Conservation (phyloP, 2,888 invertebrate species). For the Lasioglossum oenotherae region DNA sequence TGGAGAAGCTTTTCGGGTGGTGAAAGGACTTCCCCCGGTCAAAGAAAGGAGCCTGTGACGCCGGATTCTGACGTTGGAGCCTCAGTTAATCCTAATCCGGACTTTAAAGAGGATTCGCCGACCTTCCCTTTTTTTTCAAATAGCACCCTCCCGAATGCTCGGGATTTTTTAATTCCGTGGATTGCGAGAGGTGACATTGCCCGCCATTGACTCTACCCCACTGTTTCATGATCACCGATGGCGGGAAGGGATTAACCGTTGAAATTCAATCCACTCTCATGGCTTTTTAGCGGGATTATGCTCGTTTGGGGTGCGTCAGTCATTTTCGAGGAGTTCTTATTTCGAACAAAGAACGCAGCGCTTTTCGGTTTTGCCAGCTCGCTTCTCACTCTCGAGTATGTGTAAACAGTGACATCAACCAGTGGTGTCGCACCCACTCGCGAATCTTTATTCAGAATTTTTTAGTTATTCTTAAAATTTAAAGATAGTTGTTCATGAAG, state of each 20-base stretch:
- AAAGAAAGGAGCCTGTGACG: slow-evolving; percentile 28
- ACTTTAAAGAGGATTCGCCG: slow-evolving; percentile 16
- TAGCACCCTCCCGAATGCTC: slow-evolving; percentile 7
- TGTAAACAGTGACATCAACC: background rate
- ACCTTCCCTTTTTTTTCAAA: background rate
- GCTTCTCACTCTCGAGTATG: background rate
- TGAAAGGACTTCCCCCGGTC: slow-evolving; percentile 9
- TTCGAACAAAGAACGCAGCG: background rate
- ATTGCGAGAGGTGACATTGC: slow-evolving; percentile 10
- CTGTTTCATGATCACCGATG: slow-evolving; percentile 35
- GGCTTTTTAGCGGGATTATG: slow-evolving; percentile 33
- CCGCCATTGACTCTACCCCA: slow-evolving; percentile 33
- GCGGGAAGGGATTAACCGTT: slow-evolving; percentile 44
- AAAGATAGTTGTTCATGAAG: background rate
- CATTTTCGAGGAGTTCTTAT: slow-evolving; percentile 3
- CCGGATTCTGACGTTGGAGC: slow-evolving; percentile 31
- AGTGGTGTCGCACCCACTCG: no score
- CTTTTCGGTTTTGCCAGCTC: background rate
- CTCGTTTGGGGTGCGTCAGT: slow-evolving; percentile 28
- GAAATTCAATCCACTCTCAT: slow-evolving; percentile 54
- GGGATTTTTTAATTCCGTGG: slow-evolving; percentile 56
- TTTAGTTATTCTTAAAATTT: background rate
- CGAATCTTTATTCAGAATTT: background rate
- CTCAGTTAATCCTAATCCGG: slow-evolving; percentile 40
- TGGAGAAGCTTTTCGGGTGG: slow-evolving; percentile 25